A percentile compares a stretch with the other conserved stretches of the same genome.
Conservation (phyloP, 2,888 invertebrate genomes). For the Acrobasis repandana region DNA sequence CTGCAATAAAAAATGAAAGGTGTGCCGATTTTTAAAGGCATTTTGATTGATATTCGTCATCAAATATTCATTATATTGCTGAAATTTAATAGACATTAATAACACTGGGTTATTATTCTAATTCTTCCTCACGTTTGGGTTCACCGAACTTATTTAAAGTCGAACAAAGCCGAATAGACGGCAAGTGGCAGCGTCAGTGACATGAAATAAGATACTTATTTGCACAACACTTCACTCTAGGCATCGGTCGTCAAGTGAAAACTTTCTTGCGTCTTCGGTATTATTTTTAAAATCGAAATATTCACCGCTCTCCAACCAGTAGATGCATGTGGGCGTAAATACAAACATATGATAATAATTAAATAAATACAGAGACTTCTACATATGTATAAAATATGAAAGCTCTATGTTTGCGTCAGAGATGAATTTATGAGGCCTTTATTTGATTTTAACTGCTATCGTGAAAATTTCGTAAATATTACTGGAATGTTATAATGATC, state of each 20-base stretch:
- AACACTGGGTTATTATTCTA: neutral
- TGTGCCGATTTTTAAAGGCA: constrained; percentile 12
- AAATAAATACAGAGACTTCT: neutral
- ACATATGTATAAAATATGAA: neutral
- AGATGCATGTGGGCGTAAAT: constrained; percentile 1
- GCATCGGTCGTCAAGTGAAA: neutral
- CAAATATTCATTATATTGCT: neutral
- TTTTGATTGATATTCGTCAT: constrained; percentile 12
- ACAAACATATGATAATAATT: neutral
- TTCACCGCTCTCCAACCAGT: neutral
- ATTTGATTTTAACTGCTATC: neutral
- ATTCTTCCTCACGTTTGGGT: neutral
- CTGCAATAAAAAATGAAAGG: constrained; percentile 15
- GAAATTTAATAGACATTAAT: neutral
- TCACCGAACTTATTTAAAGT: constrained; percentile 3
- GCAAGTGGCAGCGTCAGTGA: neutral
- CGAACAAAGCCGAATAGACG: constrained; percentile 20
- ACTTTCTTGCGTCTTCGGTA: neutral
- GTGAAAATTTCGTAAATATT: no score
- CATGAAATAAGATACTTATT: constrained; percentile 53
- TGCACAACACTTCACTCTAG: constrained; percentile 44
- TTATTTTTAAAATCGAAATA: neutral
- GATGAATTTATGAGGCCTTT: neutral
- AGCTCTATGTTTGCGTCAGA: neutral
- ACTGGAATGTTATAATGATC: no score